Conservation (phyloP, 1,140 invertebrate genomes). For the Oreohelix idahoensis region DNA sequence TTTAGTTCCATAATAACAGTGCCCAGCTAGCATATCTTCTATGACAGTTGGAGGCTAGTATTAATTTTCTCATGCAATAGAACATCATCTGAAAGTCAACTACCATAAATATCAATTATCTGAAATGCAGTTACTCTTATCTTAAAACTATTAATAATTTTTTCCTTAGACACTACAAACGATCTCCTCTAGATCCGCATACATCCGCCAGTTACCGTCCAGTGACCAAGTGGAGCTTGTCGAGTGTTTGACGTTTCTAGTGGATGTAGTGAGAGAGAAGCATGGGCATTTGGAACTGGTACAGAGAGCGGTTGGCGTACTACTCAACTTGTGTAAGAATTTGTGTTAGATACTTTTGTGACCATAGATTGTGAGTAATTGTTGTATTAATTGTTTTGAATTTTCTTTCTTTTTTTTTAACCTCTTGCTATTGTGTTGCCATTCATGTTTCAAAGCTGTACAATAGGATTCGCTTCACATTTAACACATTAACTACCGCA, state of each 20-base stretch:
- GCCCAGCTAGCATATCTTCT: slow-evolving; percentile 21
- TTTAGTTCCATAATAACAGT: slow-evolving; percentile 24
- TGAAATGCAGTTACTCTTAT: too few species aligned
- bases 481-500: too few species aligned
- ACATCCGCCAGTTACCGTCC: slow-evolving; percentile 16
- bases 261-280: slow-evolving; percentile 20
- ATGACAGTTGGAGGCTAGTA: slow-evolving; percentile 23
- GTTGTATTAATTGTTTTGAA: slow-evolving; percentile 9
- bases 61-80: too few species aligned
- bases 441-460: too few species aligned
- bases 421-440: too few species aligned
- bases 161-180: slow-evolving; percentile 12
- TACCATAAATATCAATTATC: too few species aligned
- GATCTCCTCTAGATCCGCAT: background rate
- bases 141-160: background rate
- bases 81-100: too few species aligned
- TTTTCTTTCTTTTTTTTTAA: background rate
- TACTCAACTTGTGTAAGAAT: slow-evolving; percentile 32
- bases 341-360: background rate
- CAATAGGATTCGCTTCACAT: too few species aligned
- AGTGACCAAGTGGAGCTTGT: slow-evolving; percentile 19
- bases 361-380: too few species aligned
- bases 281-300: slow-evolving; percentile 18
- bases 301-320: background rate
- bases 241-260: slow-evolving; percentile 29